A percentile compares a stretch with the other conserved stretches of the same genome.
Conservation (phyloP, 2,888 invertebrate species). For the Coleophora deauratella region DNA sequence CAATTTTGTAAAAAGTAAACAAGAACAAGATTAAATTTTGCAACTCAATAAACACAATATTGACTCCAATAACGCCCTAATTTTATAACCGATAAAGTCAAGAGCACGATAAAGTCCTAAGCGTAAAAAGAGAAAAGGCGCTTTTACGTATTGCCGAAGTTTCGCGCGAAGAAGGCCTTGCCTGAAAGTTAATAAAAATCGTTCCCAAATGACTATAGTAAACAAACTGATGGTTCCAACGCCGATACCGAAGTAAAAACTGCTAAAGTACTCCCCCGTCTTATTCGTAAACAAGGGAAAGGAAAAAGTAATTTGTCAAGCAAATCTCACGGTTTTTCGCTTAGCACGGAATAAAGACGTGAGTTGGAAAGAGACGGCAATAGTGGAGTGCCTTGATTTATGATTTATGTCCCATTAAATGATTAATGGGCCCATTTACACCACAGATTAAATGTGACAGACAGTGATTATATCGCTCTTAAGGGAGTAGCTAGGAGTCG, state of each 20-base stretch:
- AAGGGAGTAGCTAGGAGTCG: no score
- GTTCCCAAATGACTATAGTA: slow-evolving; percentile 59
- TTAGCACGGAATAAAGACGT: slow-evolving; percentile 35
- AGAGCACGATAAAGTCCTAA: slow-evolving; percentile 44
- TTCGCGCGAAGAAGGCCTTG: no score
- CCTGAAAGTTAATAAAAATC: slow-evolving; percentile 63
- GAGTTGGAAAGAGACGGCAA: slow-evolving; percentile 20
- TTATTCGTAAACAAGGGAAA: slow-evolving; percentile 43
- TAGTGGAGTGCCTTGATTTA: slow-evolving; percentile 28
- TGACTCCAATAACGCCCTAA: slow-evolving; percentile 16
- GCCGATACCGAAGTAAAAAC: slow-evolving; percentile 21
- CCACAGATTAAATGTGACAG: slow-evolving; percentile 33
- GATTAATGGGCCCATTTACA: slow-evolving; percentile 42
- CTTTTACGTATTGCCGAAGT: slow-evolving; percentile 13
- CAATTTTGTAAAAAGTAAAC: no score
- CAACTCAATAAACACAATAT: slow-evolving; percentile 33
- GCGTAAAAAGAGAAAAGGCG: slow-evolving; percentile 47
- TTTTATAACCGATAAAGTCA: slow-evolving; percentile 56
- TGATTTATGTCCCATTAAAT: slow-evolving; percentile 50
- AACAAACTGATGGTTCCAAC: slow-evolving; percentile 52
- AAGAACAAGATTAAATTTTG: slow-evolving; percentile 1
- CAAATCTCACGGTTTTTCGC: slow-evolving; percentile 49
- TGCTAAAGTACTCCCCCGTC: slow-evolving; percentile 19
- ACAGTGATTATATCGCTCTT: slow-evolving; percentile 21
- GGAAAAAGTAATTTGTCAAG: slow-evolving; percentile 69